Percentiles rank a stretch among this genome's conserved stretches.
Conservation (phyloP, 1,140 invertebrate genomes). For the Aricia agestis region DNA sequence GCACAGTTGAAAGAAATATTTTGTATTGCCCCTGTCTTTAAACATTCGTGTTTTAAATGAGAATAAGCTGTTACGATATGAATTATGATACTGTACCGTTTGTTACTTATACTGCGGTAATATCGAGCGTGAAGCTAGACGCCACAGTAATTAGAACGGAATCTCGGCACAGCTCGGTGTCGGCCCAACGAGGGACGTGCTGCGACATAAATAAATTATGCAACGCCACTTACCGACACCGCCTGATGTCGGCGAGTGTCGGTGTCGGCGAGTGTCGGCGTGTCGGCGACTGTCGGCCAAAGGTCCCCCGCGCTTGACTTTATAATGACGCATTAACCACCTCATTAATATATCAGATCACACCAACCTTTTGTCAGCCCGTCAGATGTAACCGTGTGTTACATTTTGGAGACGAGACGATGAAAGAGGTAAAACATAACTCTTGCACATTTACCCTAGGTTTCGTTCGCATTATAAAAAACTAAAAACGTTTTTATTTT, state of each 20-base stretch:
- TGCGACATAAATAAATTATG: conserved; percentile 71
- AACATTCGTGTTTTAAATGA: too few species aligned
- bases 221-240: conserved; percentile 60
- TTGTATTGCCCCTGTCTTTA: too few species aligned
- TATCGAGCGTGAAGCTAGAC: conserved; percentile 9
- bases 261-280: conserved; percentile 17
- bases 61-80: not conserved
- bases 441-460: too few species aligned
- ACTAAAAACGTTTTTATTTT: too few species aligned
- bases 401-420: not conserved
- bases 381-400: not conserved
- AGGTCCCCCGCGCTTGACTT: conserved; percentile 26
- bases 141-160: conserved; percentile 47
- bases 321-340: conserved; percentile 31
- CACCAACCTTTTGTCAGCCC: conserved; percentile 22
- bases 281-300: conserved; percentile 16
- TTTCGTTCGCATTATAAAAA: too few species aligned
- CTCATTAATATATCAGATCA: conserved; percentile 17
- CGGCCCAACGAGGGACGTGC: conserved; percentile 55
- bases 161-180: conserved; percentile 41
- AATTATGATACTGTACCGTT: too few species aligned
- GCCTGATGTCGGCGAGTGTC: conserved; percentile 34
- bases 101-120: too few species aligned
- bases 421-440: too few species aligned
- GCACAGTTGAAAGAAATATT: too few species aligned